Conservation (phyloP, 1,140 invertebrate species). For the Brachionus paranguensis region DNA sequence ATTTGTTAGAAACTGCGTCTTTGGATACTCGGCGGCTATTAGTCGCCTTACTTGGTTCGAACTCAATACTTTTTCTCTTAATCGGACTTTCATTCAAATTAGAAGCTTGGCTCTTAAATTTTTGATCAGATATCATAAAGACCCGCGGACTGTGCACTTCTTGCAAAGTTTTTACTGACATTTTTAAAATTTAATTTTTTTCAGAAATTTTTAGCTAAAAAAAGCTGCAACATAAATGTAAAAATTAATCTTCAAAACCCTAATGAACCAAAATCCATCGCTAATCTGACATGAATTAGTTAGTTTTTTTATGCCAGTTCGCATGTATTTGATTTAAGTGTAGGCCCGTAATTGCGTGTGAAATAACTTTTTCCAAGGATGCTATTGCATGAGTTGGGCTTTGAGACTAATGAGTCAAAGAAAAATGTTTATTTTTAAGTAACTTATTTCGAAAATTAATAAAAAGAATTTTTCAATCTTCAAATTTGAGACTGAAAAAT, state of each 20-base stretch:
- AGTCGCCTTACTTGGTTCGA: not conserved
- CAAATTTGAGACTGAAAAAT: not conserved
- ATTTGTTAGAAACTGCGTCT: not conserved
- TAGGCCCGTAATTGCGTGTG: not conserved
- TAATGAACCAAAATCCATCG: not conserved
- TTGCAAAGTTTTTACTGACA: conserved; percentile 9
- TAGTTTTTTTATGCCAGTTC: not conserved
- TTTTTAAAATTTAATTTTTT: not conserved
- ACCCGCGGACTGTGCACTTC: not conserved
- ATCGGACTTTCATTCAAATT: not conserved
- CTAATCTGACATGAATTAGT: conserved; percentile 23
- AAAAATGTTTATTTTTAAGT: not conserved
- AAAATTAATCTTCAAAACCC: conserved; percentile 3
- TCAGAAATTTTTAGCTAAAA: not conserved
- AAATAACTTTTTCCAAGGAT: not conserved
- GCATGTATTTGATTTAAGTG: not conserved
- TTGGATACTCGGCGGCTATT: not conserved
- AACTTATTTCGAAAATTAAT: not conserved
- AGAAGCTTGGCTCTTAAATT: conserved; percentile 1
- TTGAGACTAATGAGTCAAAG: not conserved
- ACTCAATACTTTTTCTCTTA: not conserved
- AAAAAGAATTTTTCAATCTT: not conserved
- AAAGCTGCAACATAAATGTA: not conserved
- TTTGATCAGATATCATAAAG: not conserved
- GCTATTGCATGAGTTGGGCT: not conserved